Percentiles rank a stretch among this genome's conserved stretches.
These are phyloP conservation scores for Corythornis madagascariensis DNA, from an alignment of 2,113 vertebrate genomes.

Conservation along the genomic window DNA sequence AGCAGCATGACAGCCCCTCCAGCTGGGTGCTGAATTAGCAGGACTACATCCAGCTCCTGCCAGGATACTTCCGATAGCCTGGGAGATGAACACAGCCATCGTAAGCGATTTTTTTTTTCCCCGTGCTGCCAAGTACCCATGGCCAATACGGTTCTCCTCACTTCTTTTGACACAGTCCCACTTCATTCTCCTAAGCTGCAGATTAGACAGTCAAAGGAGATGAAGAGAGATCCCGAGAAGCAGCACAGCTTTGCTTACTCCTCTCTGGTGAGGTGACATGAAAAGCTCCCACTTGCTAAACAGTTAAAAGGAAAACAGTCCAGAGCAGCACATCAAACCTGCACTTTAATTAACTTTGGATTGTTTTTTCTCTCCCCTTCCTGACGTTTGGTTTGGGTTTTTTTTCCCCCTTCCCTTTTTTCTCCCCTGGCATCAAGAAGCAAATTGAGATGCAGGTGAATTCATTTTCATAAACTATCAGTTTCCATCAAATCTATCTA, in stretches of 20 bases:
- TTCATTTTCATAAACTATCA: conserved; percentile 60
- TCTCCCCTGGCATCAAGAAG: conserved; percentile 20
- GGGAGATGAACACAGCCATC: not conserved
- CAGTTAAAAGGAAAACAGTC: not conserved
- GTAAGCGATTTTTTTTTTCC: not conserved
- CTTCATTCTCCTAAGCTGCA: not conserved
- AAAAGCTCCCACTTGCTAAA: not conserved
- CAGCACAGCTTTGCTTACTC: not conserved
- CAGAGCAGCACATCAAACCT: not conserved
- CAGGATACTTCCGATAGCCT: not conserved
- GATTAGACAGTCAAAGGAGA: not conserved
- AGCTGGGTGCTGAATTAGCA: conserved; percentile 37
- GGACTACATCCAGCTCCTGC: not conserved
- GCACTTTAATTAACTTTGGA: conserved; percentile 9
- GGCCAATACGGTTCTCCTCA: not conserved
- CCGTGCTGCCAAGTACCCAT: not conserved
- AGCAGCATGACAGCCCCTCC: not conserved
- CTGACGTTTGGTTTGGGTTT: not conserved
- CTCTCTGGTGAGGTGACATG: not conserved
- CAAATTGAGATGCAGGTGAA: conserved; percentile 55
- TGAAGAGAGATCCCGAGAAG: not conserved
- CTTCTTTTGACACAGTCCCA: not conserved
- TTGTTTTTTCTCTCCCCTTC: not conserved
- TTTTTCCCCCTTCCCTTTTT: not conserved
- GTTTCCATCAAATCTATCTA: conserved; percentile 47